A percentile compares a stretch with the other conserved stretches of the same genome.
phyloP scores from a whole-genome alignment of 2,888 invertebrate genomes.

The Orchesella flavescens region DNA sequence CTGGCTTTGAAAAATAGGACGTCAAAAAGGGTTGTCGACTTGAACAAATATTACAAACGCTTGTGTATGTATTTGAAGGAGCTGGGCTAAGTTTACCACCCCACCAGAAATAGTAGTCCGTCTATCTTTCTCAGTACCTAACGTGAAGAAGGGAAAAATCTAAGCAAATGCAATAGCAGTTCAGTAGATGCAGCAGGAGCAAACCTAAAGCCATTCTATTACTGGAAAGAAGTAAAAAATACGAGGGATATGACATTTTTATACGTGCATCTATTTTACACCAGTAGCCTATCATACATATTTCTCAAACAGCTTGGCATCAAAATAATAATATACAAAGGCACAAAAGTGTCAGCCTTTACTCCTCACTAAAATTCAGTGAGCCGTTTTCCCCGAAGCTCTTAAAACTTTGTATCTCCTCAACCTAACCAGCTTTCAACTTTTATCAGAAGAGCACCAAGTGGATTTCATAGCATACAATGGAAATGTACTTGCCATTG shows the following conservation, averaged over 20 bases:
- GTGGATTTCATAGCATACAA: slow-evolving; percentile 12
- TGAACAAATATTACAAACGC: neutral
- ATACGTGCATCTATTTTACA: slow-evolving; percentile 32
- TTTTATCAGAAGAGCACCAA: neutral
- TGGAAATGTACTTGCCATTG: neutral
- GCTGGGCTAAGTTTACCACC: neutral
- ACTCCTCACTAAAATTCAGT: slow-evolving; percentile 40
- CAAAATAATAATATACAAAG: slow-evolving; percentile 38
- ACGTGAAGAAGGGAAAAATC: slow-evolving; percentile 15
- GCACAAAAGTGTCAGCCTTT: slow-evolving; percentile 36
- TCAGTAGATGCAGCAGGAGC: neutral
- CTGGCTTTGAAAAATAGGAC: neutral
- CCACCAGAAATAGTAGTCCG: neutral
- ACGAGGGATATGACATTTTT: slow-evolving; percentile 34
- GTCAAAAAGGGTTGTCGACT: slow-evolving; percentile 12
- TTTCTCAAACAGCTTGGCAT: slow-evolving; percentile 21
- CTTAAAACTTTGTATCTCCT: slow-evolving; percentile 31
- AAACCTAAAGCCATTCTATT: slow-evolving; percentile 43
- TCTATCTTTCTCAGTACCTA: neutral
- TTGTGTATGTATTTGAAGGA: neutral
- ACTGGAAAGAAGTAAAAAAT: slow-evolving; percentile 28
- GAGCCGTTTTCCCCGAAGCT: slow-evolving; percentile 44
- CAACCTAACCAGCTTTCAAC: neutral
- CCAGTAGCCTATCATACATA: neutral
- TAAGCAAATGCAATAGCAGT: slow-evolving; percentile 14